Percentiles rank a stretch among this genome's conserved stretches.
Evolutionary conservation across 2,888 invertebrate genomes (phyloP).

Genomic region (Caenorhabditis sinica): DNA sequence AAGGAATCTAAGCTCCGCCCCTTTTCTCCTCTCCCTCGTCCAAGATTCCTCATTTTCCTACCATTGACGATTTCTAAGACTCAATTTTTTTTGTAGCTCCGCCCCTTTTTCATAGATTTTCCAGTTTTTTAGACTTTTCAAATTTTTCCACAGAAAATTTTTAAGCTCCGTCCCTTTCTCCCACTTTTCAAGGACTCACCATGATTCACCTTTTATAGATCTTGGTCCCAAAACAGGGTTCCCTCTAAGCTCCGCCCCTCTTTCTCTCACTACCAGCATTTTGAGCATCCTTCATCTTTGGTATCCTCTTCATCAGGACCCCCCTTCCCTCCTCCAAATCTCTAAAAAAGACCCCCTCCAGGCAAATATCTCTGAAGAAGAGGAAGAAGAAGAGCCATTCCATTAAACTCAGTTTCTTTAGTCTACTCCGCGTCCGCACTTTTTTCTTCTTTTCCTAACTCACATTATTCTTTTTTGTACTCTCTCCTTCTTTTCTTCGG

Average conservation of each 20-base stretch:
- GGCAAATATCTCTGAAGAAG: background rate
- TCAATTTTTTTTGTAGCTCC: too few relatives aligned
- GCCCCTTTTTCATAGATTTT: too few relatives aligned
- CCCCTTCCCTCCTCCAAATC: background rate
- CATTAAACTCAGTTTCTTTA: constrained; percentile 20
- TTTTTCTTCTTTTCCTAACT: constrained; percentile 2
- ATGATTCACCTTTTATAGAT: too few relatives aligned
- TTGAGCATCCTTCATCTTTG: too few relatives aligned
- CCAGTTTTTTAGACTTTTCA: background rate
- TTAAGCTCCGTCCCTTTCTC: background rate
- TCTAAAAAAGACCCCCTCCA: constrained; percentile 20
- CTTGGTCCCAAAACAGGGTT: too few relatives aligned
- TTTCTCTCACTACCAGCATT: too few relatives aligned
- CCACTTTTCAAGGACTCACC: background rate
- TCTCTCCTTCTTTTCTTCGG: background rate
- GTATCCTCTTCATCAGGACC: too few relatives aligned
- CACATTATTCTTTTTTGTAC: constrained; percentile 34
- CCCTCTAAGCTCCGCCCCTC: too few relatives aligned
- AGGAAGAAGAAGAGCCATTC: constrained; percentile 13
- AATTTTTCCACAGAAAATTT: background rate
- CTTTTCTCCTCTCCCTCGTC: too few relatives aligned
- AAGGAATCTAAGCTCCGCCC: background rate
- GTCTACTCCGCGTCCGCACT: too few relatives aligned
- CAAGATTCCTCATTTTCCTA: too few relatives aligned
- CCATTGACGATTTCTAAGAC: too few relatives aligned